Evolutionary conservation across 1,140 invertebrate species (phyloP).

Genomic region (Habropoda laboriosa): DNA sequence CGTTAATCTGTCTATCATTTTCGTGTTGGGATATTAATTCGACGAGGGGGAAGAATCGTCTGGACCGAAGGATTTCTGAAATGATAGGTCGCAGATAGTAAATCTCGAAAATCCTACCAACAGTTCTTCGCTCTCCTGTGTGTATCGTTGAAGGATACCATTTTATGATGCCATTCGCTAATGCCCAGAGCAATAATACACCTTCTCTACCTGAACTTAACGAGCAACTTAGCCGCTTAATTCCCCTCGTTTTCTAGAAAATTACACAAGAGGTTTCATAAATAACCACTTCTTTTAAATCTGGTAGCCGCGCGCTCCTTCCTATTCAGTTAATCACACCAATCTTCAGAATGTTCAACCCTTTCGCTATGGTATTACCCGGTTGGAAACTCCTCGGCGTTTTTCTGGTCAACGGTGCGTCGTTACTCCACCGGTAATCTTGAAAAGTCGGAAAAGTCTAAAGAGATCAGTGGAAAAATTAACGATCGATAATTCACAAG

Average conservation of each 20-base stretch:
- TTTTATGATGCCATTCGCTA: constrained; percentile 2
- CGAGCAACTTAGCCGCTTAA: constrained; percentile 11
- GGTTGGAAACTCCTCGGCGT: not conserved
- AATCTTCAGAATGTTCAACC: constrained; percentile 3
- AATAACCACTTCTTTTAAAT: constrained; percentile 7
- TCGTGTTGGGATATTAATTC: not conserved
- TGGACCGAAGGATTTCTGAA: too few relatives aligned
- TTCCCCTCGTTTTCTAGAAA: constrained; percentile 12
- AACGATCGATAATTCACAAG: too few relatives aligned
- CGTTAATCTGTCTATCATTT: not conserved
- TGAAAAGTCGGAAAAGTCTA: too few relatives aligned
- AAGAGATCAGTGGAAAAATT: too few relatives aligned
- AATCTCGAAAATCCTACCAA: not conserved
- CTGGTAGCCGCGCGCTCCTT: not conserved
- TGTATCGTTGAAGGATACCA: not conserved
- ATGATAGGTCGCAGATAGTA: not conserved
- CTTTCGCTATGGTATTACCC: not conserved
- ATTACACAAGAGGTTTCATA: not conserved
- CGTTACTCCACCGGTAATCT: too few relatives aligned
- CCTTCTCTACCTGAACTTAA: not conserved
- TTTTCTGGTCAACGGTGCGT: too few relatives aligned
- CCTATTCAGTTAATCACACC: not conserved
- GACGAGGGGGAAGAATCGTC: too few relatives aligned
- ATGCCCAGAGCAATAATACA: constrained; percentile 3
- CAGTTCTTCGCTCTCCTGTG: not conserved